Evolutionary conservation across 1,140 invertebrate genomes (phyloP).

Genomic region (Formica exsecta): DNA sequence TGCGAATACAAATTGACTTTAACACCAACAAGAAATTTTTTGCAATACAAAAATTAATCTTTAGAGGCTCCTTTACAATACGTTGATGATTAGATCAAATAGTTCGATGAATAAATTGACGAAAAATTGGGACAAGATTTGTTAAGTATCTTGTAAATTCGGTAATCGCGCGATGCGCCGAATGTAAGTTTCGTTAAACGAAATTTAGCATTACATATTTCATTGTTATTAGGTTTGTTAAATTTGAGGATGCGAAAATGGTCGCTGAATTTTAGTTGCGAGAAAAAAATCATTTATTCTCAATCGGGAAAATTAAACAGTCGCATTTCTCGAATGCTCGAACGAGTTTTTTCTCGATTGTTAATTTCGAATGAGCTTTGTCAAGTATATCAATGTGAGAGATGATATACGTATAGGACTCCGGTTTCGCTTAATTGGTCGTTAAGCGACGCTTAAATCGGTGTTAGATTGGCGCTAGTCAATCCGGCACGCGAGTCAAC

Average conservation of each 20-base stretch:
- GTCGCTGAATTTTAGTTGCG: constrained; percentile 23
- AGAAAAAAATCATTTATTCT: neutral
- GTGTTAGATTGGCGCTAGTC: constrained; percentile 48
- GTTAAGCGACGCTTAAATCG: constrained; percentile 52
- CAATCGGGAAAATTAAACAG: constrained; percentile 11
- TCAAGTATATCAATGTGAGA: constrained; percentile 31
- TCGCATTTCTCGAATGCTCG: constrained; percentile 12
- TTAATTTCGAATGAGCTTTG: constrained; percentile 47
- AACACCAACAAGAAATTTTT: constrained; percentile 69
- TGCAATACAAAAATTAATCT: constrained; percentile 64
- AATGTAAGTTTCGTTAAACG: constrained; percentile 10
- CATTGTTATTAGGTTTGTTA: constrained; percentile 48
- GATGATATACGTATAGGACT: constrained; percentile 37
- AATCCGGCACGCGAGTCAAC: constrained; percentile 37
- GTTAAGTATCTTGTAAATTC: constrained; percentile 28
- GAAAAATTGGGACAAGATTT: constrained; percentile 18
- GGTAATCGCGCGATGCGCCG: neutral
- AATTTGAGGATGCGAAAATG: constrained; percentile 35
- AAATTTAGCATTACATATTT: constrained; percentile 31
- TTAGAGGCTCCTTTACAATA: constrained; percentile 33
- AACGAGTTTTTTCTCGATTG: constrained; percentile 41
- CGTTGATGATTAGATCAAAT: constrained; percentile 6
- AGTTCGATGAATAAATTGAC: neutral
- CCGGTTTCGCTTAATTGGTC: constrained; percentile 36
- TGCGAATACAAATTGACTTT: constrained; percentile 48